phyloP scores from a whole-genome alignment of 1,140 invertebrate genomes.

The Drosophila seguyi region DNA sequence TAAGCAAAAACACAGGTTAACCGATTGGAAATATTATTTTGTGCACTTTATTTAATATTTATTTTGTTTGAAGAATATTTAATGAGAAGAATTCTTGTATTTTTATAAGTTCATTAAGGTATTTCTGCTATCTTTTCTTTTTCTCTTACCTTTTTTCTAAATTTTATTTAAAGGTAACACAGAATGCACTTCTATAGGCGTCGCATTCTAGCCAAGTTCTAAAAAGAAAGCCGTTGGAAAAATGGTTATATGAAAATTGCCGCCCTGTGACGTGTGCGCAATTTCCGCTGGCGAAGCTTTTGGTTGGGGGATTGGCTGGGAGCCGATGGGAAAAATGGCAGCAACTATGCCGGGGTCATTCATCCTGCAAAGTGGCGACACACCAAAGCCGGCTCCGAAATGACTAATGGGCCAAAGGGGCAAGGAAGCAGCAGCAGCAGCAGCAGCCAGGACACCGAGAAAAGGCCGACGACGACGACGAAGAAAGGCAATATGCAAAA shows the following conservation, averaged over 20 bases:
- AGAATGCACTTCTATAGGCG: conserved; percentile 19
- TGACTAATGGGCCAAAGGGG: conserved; percentile 71
- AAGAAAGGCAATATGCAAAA: conserved; percentile 78
- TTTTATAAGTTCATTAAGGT: too few species aligned
- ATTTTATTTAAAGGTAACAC: neutral
- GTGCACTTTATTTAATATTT: neutral
- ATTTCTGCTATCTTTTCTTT: neutral
- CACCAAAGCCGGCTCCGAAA: conserved; percentile 73
- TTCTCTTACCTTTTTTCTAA: neutral
- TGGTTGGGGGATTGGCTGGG: conserved; percentile 5
- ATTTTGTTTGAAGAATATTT: neutral
- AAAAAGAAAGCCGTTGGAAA: conserved; percentile 16
- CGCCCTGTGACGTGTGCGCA: conserved; percentile 71
- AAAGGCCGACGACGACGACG: conserved; percentile 14
- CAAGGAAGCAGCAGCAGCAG: conserved; percentile 2
- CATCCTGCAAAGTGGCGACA: conserved; percentile 82
- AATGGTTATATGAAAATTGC: conserved; percentile 58
- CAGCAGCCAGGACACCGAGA: neutral
- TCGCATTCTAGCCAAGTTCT: neutral
- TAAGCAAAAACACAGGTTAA: conserved; percentile 7
- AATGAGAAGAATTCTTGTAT: neutral
- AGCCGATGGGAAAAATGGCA: conserved; percentile 25
- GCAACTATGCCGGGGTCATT: conserved; percentile 71
- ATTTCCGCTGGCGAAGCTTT: conserved; percentile 61
- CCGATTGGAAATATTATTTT: neutral